Evolutionary conservation across 2,888 invertebrate genomes (phyloP).

Genomic region (Steinernema scapterisci): DNA sequence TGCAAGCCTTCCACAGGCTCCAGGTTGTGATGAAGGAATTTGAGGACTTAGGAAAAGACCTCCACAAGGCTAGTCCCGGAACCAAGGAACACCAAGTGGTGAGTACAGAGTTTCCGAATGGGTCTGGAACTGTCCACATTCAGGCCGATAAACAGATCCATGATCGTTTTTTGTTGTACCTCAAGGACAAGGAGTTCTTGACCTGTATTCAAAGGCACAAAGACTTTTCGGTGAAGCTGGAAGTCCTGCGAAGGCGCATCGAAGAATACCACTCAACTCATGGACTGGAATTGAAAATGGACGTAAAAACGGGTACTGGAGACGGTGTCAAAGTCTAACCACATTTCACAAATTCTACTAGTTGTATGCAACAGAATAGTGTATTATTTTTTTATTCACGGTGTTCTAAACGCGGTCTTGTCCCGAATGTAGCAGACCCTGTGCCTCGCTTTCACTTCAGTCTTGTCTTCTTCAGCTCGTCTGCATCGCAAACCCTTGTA

Average conservation of each 20-base stretch:
- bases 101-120: background rate
- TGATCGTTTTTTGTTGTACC: background rate
- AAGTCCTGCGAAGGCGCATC: background rate
- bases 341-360: background rate
- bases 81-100: conserved; percentile 11
- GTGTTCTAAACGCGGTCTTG: background rate
- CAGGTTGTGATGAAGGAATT: background rate
- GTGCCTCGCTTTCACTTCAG: background rate
- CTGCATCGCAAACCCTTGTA: background rate
- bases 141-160: conserved; percentile 12
- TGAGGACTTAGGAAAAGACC: background rate
- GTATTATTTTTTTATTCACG: background rate
- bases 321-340: conserved; percentile 21
- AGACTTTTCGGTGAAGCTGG: background rate
- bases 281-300: background rate
- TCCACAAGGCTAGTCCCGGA: background rate
- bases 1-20: background rate
- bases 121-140: background rate
- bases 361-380: background rate
- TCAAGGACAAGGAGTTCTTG: conserved; percentile 8
- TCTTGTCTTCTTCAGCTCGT: conserved; percentile 11
- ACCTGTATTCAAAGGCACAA: background rate
- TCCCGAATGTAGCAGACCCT: background rate
- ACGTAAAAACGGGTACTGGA: conserved; percentile 25
- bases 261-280: conserved; percentile 1